Evolutionary conservation across 2,797 vertebrate species (phyloP).

Genomic region (Danio choprae): DNA sequence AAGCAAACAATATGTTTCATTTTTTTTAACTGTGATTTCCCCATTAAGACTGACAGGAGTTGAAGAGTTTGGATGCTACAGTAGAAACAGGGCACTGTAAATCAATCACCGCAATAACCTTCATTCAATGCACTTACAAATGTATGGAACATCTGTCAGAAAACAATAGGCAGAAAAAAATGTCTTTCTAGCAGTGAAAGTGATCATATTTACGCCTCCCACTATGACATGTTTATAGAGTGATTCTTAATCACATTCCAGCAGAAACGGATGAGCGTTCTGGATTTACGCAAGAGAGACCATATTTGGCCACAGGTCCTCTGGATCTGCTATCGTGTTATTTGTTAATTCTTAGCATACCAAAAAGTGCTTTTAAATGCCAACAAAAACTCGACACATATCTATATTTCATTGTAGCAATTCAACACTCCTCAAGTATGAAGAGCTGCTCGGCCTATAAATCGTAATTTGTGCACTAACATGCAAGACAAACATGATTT

Average conservation of each 20-base stretch:
- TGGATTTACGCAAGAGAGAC: conserved; percentile 69
- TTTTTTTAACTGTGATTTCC: conserved; percentile 17
- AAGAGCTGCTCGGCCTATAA: neutral
- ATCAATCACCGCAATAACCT: conserved; percentile 66
- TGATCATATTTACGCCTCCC: conserved; percentile 9
- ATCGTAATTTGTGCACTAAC: conserved; percentile 23
- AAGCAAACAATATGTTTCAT: conserved; percentile 32
- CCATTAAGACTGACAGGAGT: conserved; percentile 22
- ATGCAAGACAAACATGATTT: conserved; percentile 35
- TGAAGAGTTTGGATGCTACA: conserved; percentile 45
- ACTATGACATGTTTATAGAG: conserved; percentile 36
- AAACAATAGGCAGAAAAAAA: neutral
- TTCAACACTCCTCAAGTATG: conserved; percentile 1
- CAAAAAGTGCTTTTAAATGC: conserved; percentile 58
- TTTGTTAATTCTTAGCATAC: conserved; percentile 71
- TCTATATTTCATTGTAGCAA: conserved; percentile 30
- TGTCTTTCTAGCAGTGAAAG: neutral
- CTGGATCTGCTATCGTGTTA: conserved; percentile 68
- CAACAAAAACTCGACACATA: conserved; percentile 49
- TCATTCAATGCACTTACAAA: conserved; percentile 51
- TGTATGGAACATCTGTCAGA: conserved; percentile 47
- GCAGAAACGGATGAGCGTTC: conserved; percentile 70
- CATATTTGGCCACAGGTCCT: conserved; percentile 76
- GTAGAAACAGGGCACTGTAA: conserved; percentile 41
- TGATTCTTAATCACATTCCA: conserved; percentile 49